Evolutionary conservation across 2,888 invertebrate genomes (phyloP), one percentile per base, ranked within the genome.

Genomic region (Arge pagana): DNA sequence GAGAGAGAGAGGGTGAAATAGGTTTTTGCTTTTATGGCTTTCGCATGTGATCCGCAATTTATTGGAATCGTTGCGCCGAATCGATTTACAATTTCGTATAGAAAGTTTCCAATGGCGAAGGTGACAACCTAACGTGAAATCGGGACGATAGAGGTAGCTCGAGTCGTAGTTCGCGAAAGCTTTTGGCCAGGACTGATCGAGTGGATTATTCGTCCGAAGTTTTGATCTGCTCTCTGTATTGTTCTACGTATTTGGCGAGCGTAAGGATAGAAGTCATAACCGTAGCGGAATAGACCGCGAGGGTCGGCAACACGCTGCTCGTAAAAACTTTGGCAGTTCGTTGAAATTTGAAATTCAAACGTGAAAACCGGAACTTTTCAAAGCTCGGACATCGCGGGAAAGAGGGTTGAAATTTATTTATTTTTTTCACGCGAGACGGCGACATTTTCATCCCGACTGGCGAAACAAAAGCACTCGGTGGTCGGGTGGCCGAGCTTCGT

Each of bases 301-400:
- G 15, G 19, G 15, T 35, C 18, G n/a, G 33, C 41, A 28, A 35
- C 36, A 35, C 28, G 31, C 21, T 19, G 42, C 19, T 51, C 42
- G 43, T 43, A 43, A 51, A 41, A 45, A 45, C 15, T 26, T 18
- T 10, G 26, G 16, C 19, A 43, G 33, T 35, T 42, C 35, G 24
- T 42, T 18, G 43, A 23, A n/a, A 51, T 51, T 51, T 43, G 42
- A 51, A 51, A 51, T 51, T 35, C 50, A 51, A 43, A 51, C 36
- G 33, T 13, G 19, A 51, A 42, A 21, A 23, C 18, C n/a, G 21
- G 19, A 41, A 42, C 13, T 50, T 35, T 16, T 30, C 31, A 19
- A 8, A 13, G 50, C 31, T n/a, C 33, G 50, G 50, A 50, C 50
- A 33, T 49, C 48, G 15, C 21, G 18, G 8, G 11, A 39, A 10